These are phyloP conservation scores for Campylomormyrus numenius DNA, from an alignment of 2,113 vertebrate genomes.

Conservation along the genomic window DNA sequence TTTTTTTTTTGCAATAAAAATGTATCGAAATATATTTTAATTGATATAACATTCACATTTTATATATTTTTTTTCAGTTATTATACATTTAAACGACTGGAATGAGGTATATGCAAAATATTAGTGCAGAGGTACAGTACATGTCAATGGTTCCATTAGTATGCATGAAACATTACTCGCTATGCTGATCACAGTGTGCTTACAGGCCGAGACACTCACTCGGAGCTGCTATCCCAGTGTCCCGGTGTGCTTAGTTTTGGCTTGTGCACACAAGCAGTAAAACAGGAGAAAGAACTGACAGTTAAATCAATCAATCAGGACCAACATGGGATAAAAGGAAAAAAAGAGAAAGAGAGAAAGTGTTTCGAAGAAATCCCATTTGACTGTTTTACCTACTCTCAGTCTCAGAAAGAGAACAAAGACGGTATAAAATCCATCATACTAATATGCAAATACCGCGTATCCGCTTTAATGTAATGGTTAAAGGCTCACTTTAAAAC, in stretches of 20 bases:
- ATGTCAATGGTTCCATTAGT: slow-evolving; percentile 58
- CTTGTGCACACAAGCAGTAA: neutral
- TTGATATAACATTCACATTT: slow-evolving; percentile 31
- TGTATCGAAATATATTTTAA: slow-evolving; percentile 47
- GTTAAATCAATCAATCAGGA: slow-evolving; percentile 12
- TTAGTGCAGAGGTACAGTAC: neutral
- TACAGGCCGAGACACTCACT: slow-evolving; percentile 63
- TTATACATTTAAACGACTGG: neutral
- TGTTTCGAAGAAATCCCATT: neutral
- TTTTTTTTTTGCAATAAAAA: neutral
- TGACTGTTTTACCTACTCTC: neutral
- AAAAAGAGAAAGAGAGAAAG: neutral
- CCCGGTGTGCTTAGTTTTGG: neutral
- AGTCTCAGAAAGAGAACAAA: neutral
- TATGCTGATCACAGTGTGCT: slow-evolving; percentile 77
- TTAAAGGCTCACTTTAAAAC: neutral
- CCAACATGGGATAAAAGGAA: neutral
- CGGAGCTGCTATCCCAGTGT: neutral
- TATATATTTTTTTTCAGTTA: neutral
- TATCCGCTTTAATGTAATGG: neutral
- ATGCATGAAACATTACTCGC: slow-evolving; percentile 67
- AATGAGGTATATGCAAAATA: neutral
- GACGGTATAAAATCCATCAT: slow-evolving; percentile 2
- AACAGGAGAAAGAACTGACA: slow-evolving; percentile 2
- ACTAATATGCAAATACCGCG: neutral